A percentile compares a stretch with the other conserved stretches of the same genome.
Evolutionary conservation across 2,113 vertebrate genomes (phyloP).

Genomic region (Semnopithecus entellus): DNA sequence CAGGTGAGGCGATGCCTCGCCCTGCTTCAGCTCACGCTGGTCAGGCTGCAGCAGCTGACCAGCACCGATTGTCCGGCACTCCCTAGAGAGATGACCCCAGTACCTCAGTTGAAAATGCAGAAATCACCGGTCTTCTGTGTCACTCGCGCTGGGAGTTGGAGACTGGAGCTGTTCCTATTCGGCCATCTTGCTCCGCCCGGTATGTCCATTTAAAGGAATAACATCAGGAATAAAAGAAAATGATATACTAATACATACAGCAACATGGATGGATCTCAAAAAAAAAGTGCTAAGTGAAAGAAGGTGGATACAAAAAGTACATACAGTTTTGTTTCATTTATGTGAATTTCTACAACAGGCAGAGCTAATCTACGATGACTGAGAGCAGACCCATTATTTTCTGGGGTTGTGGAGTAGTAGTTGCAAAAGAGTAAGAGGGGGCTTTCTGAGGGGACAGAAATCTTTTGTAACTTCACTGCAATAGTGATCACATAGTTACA

Average conservation of each 20-base stretch:
- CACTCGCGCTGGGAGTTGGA: too few relatives aligned
- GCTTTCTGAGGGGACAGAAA: neutral
- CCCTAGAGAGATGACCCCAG: too few relatives aligned
- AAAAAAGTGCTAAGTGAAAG: neutral
- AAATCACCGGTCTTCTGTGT: too few relatives aligned
- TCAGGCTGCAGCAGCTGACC: too few relatives aligned
- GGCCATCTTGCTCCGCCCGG: too few relatives aligned
- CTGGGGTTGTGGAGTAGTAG: neutral
- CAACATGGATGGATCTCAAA: neutral
- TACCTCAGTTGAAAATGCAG: too few relatives aligned
- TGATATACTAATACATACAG: neutral
- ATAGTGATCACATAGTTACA: neutral
- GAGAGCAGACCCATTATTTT: neutral
- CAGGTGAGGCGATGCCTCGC: too few relatives aligned
- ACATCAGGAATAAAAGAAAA: neutral
- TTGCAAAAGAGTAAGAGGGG: neutral
- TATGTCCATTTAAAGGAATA: neutral
- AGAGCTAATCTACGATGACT: neutral
- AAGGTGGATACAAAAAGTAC: neutral
- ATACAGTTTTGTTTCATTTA: neutral
- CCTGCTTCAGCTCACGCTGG: too few relatives aligned
- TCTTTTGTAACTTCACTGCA: neutral
- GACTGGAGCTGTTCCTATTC: too few relatives aligned
- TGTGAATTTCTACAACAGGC: neutral
- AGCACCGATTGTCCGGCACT: too few relatives aligned